Evolutionary conservation across 2,113 vertebrate genomes (phyloP).

Genomic region (Indri indri): DNA sequence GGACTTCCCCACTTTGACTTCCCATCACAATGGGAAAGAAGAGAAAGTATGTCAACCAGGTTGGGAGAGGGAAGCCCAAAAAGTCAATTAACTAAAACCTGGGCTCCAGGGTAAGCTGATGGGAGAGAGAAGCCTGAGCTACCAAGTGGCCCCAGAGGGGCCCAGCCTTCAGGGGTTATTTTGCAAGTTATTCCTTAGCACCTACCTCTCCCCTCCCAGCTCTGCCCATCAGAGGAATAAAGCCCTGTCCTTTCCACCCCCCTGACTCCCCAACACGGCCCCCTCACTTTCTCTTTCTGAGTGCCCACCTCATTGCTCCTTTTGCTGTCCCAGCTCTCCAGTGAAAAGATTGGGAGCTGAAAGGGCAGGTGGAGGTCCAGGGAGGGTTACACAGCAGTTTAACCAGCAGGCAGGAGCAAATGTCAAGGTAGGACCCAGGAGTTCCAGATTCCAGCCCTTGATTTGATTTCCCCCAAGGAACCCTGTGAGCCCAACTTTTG

Average conservation of each 20-base stretch:
- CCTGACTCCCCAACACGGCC: background rate
- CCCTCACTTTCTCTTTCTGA: background rate
- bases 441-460: background rate
- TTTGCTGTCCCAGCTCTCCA: background rate
- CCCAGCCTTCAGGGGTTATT: background rate
- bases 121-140: background rate
- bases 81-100: background rate
- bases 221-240: background rate
- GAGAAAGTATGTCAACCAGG: background rate
- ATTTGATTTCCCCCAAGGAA: background rate
- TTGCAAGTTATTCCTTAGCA: background rate
- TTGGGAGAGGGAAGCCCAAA: background rate
- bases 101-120: background rate
- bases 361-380: background rate
- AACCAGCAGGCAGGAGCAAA: background rate
- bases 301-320: background rate
- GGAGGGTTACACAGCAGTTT: background rate
- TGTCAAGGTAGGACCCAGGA: background rate
- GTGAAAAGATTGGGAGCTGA: background rate
- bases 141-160: background rate
- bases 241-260: background rate
- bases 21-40: background rate
- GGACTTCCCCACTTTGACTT: conserved; percentile 30
- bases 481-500: background rate
- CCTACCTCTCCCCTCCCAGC: background rate